These are phyloP conservation scores for Syngnathus floridae DNA, from an alignment of 2,113 vertebrate species.

Conservation along the genomic window DNA sequence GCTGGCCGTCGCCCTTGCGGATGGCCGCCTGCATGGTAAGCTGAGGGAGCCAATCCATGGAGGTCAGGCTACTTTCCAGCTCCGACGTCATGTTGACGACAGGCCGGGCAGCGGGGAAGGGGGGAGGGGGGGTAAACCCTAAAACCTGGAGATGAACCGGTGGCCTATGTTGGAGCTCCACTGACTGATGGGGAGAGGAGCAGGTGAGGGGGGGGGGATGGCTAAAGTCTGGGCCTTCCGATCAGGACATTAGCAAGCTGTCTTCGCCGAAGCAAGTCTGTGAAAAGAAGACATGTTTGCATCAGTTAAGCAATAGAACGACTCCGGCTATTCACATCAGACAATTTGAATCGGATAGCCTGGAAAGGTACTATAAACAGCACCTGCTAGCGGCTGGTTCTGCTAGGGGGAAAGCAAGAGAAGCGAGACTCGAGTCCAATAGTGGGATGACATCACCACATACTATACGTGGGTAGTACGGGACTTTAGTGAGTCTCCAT, in stretches of 20 bases:
- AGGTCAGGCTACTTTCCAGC: conserved; percentile 90
- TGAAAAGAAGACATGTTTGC: conserved; percentile 18
- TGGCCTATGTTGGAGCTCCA: conserved; percentile 22
- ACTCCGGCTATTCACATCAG: too few species aligned
- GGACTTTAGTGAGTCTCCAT: too few species aligned
- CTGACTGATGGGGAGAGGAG: conserved; percentile 20
- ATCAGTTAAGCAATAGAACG: conserved; percentile 12
- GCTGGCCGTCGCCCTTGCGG: conserved; percentile 82
- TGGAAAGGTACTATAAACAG: too few species aligned
- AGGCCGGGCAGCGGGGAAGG: conserved; percentile 42
- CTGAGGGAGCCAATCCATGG: conserved; percentile 93
- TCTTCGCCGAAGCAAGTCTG: conserved; percentile 51
- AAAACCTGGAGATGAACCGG: conserved; percentile 37
- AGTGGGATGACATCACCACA: too few species aligned
- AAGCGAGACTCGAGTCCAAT: too few species aligned
- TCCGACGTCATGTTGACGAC: conserved; percentile 83
- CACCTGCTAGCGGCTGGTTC: too few species aligned
- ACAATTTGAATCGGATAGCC: too few species aligned
- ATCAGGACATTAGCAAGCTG: conserved; percentile 55
- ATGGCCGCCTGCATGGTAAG: conserved; percentile 88
- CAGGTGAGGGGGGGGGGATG: conserved; percentile 18
- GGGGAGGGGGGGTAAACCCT: conserved; percentile 13
- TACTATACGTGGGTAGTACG: too few species aligned
- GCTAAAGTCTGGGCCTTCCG: conserved; percentile 48
- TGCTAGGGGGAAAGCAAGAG: too few species aligned